Base-by-base conservation (phyloP, 2,113 vertebrate genomes). In the Thunnus thynnus region DNA sequence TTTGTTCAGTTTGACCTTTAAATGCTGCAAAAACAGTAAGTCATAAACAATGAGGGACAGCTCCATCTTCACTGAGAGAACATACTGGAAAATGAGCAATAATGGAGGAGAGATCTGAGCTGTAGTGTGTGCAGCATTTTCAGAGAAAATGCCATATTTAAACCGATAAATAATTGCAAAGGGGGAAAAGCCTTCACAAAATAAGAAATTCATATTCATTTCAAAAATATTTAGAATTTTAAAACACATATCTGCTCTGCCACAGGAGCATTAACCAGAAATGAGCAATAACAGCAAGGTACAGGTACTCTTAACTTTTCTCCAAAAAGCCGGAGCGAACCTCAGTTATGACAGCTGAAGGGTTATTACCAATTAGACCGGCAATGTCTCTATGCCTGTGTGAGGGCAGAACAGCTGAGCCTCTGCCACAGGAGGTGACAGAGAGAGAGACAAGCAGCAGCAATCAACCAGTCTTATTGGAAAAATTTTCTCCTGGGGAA, bases 1-100 rank as follows among this genome's bases (percentile, higher is more conserved):
- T 92, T 93, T 89, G 81, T 88, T 66, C 54, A 61, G 67, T 86
- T 87, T 89, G 88, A 88, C 84, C 86, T 83, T 86, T 81, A 70
- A 76, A 79, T 70, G 71, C 70, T 74, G 68, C 56, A 78, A 76
- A 90, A 93, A 91, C 81, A 90, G n/a, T 3, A 57, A 41, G 52
- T 65, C n/a, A 51, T 78, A 86, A 89, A 88, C 90, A 88, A 41
- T 58, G 55, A 44, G 11, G 52, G 41, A n/a, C 54, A 68, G 48
- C 75, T 6, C 47, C 32, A 7, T 41, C 64, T 69, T 66, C 55
- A 76, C 72, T 44, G 51, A 41, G 17, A 30, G 32, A 27, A 44
- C 20, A 54, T 47, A 57, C 1, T 72, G 72, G 50, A 60, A 80
- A 65, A 54, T 18, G 2, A 64, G 61, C 22, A 62, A 48, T 44